These are phyloP conservation scores for Acrocephalus arundinaceus DNA, from an alignment of 2,113 vertebrate species.

Conservation along the genomic window DNA sequence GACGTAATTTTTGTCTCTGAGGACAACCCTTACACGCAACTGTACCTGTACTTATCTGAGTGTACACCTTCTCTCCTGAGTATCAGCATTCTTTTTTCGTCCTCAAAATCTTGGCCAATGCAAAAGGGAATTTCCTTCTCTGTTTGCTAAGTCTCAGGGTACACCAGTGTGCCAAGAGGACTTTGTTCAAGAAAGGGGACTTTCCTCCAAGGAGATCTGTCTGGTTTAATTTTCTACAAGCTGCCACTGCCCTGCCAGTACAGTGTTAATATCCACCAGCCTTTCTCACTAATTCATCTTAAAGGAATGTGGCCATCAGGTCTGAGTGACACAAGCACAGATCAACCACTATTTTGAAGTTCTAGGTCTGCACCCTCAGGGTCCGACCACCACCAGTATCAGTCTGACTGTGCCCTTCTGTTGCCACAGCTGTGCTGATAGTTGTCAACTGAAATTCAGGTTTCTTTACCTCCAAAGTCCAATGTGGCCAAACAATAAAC, in stretches of 20 bases:
- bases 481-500: neutral
- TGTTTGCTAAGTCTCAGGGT: neutral
- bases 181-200: neutral
- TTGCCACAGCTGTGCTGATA: neutral
- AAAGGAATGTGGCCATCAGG: neutral
- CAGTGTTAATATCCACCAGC: neutral
- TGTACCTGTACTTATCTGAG: neutral
- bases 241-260: neutral
- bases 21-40: neutral
- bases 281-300: neutral
- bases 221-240: neutral
- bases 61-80: neutral
- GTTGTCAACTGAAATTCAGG: neutral
- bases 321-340: neutral
- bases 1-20: constrained; percentile 30
- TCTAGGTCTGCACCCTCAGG: neutral
- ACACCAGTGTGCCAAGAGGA: neutral
- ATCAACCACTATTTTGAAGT: neutral
- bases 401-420: neutral
- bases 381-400: neutral
- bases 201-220: neutral
- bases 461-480: neutral
- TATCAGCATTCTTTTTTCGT: neutral
- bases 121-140: constrained; percentile 14
- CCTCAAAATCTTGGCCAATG: neutral